Conservation (phyloP, 2,888 invertebrate species). For the Gryllus longicercus region DNA sequence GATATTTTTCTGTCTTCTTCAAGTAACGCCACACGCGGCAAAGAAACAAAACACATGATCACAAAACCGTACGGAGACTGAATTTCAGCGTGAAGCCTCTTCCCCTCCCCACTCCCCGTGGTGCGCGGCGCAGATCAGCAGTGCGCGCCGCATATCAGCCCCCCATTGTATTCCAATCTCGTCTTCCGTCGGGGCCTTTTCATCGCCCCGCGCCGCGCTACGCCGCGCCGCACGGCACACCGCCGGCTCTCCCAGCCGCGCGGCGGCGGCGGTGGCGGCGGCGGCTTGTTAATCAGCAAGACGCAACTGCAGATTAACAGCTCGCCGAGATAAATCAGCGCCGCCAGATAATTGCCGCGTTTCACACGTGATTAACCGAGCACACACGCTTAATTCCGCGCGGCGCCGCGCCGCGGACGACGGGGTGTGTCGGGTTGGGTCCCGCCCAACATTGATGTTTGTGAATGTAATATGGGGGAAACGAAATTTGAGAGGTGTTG, state of each 20-base stretch:
- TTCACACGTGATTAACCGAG: conserved; percentile 1
- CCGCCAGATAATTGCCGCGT: conserved; percentile 11
- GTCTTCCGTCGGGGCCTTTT: neutral
- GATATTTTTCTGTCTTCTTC: no score
- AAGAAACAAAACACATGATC: no score
- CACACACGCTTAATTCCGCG: conserved; percentile 7
- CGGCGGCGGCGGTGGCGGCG: neutral
- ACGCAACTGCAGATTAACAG: neutral
- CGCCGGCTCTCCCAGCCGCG: no score
- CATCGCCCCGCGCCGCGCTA: neutral
- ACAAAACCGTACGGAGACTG: neutral
- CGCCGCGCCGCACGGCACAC: no score
- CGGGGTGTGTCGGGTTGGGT: neutral
- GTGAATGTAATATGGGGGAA: no score
- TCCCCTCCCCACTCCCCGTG: neutral
- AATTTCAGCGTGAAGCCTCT: neutral
- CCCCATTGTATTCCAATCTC: conserved; percentile 17
- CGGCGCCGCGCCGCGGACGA: neutral
- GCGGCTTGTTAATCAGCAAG: neutral
- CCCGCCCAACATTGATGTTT: no score
- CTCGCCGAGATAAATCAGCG: neutral
- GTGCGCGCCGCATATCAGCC: neutral
- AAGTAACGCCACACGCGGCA: no score
- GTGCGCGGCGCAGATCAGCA: neutral
- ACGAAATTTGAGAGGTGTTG: no score